Evolutionary conservation across 2,113 vertebrate species (phyloP).

Genomic region (Chamaetylas fuelleborni): DNA sequence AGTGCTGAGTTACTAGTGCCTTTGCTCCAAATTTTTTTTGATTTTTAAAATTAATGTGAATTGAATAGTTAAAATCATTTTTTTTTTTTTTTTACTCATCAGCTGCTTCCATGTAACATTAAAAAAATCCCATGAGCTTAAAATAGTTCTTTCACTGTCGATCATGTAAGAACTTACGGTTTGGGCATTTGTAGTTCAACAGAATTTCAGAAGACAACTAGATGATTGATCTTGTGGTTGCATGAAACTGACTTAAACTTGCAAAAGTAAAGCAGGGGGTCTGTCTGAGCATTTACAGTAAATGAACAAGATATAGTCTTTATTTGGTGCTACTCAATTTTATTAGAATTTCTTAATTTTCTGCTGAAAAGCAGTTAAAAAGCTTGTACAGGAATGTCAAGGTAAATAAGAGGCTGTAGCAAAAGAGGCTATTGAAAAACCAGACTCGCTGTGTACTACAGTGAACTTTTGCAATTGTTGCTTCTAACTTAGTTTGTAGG

Average conservation of each 20-base stretch:
- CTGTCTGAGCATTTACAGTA: neutral
- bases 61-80: neutral
- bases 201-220: neutral
- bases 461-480: neutral
- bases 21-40: neutral
- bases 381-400: neutral
- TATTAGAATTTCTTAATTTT: neutral
- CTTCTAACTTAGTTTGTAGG: neutral
- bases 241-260: neutral
- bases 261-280: neutral
- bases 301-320: neutral
- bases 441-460: rapidly evolving
- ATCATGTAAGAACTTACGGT: rapidly evolving
- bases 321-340: neutral
- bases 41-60: neutral
- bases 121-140: rapidly evolving
- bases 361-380: neutral
- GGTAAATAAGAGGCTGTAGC: neutral
- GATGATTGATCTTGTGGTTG: neutral
- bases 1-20: neutral
- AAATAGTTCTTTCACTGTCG: neutral
- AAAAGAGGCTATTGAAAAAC: neutral
- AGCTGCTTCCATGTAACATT: neutral
- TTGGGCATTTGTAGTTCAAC: neutral
- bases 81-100: neutral